These are phyloP conservation scores for Forficula auricularia DNA, from an alignment of 1,140 invertebrate species.

Conservation along the genomic window DNA sequence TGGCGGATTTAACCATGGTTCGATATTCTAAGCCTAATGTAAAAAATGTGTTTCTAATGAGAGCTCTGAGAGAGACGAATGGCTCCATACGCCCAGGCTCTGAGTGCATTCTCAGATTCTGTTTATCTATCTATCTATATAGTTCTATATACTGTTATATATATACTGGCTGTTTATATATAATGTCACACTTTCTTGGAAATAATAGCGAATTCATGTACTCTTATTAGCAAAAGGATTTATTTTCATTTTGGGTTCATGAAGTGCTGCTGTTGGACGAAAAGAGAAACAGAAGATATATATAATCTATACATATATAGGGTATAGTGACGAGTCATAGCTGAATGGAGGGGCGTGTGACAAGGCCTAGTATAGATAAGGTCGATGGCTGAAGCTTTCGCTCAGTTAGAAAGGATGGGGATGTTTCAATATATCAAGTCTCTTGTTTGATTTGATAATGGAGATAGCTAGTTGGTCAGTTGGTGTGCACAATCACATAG, in stretches of 20 bases:
- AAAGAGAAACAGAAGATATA: neutral
- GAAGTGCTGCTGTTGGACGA: neutral
- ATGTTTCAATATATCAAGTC: too few species aligned
- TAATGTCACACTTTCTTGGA: conserved; percentile 25
- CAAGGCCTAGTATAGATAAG: too few species aligned
- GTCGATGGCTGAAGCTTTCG: too few species aligned
- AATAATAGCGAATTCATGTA: conserved; percentile 33
- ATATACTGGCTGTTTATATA: conserved; percentile 7
- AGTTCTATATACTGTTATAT: too few species aligned
- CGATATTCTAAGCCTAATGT: conserved; percentile 24
- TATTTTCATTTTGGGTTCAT: conserved; percentile 27
- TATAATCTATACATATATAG: too few species aligned
- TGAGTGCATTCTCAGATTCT: conserved; percentile 30
- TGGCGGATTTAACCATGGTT: conserved; percentile 17
- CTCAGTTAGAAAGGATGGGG: too few species aligned
- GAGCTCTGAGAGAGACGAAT: conserved; percentile 24
- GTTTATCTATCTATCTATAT: conserved; percentile 23
- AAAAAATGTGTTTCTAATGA: conserved; percentile 26
- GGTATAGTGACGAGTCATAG: too few species aligned
- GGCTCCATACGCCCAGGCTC: conserved; percentile 23
- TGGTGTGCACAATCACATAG: too few species aligned
- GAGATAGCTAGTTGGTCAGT: too few species aligned
- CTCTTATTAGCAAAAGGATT: conserved; percentile 32
- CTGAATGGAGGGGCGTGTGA: too few species aligned
- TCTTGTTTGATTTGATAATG: too few species aligned